A percentile compares a stretch with the other conserved stretches of the same genome.
Conservation (phyloP, 2,113 vertebrate species). For the Meriones unguiculatus region DNA sequence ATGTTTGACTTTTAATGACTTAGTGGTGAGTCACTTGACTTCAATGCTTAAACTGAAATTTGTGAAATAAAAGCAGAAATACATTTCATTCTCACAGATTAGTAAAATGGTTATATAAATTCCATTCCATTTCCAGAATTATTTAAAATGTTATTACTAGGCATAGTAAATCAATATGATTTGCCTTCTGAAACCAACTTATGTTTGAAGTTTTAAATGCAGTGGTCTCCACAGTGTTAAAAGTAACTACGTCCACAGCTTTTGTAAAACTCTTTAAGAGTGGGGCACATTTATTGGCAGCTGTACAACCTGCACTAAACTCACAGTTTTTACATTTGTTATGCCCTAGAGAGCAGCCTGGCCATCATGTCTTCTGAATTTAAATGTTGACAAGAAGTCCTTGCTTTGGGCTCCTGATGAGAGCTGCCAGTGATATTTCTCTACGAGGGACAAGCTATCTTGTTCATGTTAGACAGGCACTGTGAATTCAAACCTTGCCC, state of each 20-base stretch:
- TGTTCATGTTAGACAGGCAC: constrained; percentile 31
- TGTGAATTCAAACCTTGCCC: constrained; percentile 39
- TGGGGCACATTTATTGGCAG: background rate
- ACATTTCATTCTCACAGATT: background rate
- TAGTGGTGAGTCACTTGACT: constrained; percentile 55
- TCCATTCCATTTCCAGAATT: constrained; percentile 41
- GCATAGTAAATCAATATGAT: constrained; percentile 33
- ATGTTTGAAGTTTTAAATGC: constrained; percentile 3
- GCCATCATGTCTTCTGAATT: constrained; percentile 55
- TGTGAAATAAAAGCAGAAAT: constrained; percentile 17
- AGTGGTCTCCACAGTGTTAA: background rate
- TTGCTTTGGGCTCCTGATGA: constrained; percentile 67
- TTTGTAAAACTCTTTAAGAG: background rate
- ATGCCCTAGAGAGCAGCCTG: background rate
- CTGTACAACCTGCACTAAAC: background rate
- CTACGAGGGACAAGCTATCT: constrained; percentile 46
- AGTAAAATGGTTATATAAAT: constrained; percentile 48
- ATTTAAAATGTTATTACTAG: constrained; percentile 7
- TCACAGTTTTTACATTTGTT: constrained; percentile 23
- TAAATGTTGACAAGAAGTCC: constrained; percentile 77
- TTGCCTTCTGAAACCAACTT: constrained; percentile 57
- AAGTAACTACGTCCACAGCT: background rate
- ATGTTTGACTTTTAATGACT: constrained; percentile 57
- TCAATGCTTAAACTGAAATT: constrained; percentile 50
- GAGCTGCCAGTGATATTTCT: constrained; percentile 72